These are phyloP conservation scores for Heteromyza rotundicornis DNA, from an alignment of 2,888 invertebrate species.

Conservation along the genomic window DNA sequence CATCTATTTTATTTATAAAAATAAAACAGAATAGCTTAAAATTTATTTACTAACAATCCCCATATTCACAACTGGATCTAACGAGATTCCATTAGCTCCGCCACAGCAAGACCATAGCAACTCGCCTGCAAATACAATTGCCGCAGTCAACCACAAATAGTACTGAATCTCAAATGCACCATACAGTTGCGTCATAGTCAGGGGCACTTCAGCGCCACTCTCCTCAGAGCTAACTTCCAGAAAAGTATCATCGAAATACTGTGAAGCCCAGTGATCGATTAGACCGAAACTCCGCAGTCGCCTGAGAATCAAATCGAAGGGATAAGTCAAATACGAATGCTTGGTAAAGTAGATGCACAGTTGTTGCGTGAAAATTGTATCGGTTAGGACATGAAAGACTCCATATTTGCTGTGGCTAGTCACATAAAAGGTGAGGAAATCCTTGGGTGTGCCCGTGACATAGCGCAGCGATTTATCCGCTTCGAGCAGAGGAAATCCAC, in stretches of 20 bases:
- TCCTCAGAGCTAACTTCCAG: neutral
- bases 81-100: too few species aligned
- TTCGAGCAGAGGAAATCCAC: slow-evolving; percentile 25
- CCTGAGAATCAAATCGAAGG: slow-evolving; percentile 28
- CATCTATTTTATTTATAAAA: too few species aligned
- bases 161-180: slow-evolving; percentile 26
- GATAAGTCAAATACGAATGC: slow-evolving; percentile 32
- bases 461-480: slow-evolving; percentile 25
- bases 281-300: slow-evolving; percentile 32
- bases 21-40: too few species aligned
- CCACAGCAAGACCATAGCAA: too few species aligned
- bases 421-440: slow-evolving; percentile 33
- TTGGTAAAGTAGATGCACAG: slow-evolving; percentile 38
- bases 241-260: neutral
- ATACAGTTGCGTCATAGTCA: slow-evolving; percentile 21
- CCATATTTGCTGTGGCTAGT: slow-evolving; percentile 26
- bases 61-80: too few species aligned
- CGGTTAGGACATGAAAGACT: slow-evolving; percentile 32
- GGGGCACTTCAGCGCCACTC: neutral
- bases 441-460: slow-evolving; percentile 30
- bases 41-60: too few species aligned
- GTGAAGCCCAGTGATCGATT: slow-evolving; percentile 34
- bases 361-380: slow-evolving; percentile 34
- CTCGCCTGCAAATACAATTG: too few species aligned
- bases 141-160: neutral